phyloP scores from a whole-genome alignment of 2,797 vertebrate species.

The Microctenopoma stevenorrisi region DNA sequence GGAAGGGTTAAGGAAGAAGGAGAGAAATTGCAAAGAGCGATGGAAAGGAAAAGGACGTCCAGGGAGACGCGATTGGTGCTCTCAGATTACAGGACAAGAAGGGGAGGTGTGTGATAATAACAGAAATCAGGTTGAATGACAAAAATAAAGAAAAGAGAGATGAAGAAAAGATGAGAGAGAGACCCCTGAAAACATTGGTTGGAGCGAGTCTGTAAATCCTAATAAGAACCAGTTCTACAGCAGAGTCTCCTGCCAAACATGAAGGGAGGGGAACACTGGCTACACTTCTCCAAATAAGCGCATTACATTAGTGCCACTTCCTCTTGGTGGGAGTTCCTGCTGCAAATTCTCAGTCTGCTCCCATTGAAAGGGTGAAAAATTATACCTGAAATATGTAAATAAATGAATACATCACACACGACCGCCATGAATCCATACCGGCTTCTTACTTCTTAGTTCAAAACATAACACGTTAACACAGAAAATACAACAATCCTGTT shows the following conservation, averaged over 20 bases:
- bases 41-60: conserved; percentile 24
- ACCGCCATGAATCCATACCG: conserved; percentile 30
- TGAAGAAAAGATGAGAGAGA: background rate
- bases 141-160: conserved; percentile 2
- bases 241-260: conserved; percentile 60
- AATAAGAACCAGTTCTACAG: conserved; percentile 74
- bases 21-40: conserved; percentile 53
- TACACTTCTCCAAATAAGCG: conserved; percentile 67
- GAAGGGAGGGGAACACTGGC: conserved; percentile 24
- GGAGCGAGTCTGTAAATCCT: conserved; percentile 39
- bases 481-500: conserved; percentile 31
- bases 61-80: conserved; percentile 8
- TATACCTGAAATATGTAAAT: conserved; percentile 72
- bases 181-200: conserved; percentile 14
- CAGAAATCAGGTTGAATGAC: conserved; percentile 25
- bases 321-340: conserved; percentile 64
- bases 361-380: conserved; percentile 72
- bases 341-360: conserved; percentile 49
- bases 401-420: conserved; percentile 66
- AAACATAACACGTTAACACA: conserved; percentile 8
- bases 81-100: conserved; percentile 12
- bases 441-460: conserved; percentile 25
- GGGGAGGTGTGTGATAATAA: conserved; percentile 50
- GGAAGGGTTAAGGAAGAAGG: conserved; percentile 31
- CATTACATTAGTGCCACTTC: conserved; percentile 69